phyloP scores from a whole-genome alignment of 2,888 invertebrate genomes.

The Nephrocerus scutellatus region DNA sequence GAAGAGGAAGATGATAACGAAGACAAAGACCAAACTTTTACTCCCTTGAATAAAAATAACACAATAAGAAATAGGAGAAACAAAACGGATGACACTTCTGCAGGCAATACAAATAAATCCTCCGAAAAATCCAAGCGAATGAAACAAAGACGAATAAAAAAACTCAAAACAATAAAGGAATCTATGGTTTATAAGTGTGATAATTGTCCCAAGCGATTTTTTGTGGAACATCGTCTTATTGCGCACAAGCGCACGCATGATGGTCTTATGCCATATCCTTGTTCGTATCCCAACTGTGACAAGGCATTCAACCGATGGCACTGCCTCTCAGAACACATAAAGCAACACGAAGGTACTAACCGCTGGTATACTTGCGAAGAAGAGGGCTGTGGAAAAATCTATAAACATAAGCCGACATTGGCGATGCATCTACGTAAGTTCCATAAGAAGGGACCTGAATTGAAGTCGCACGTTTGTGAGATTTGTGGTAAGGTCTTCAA shows the following conservation, averaged over 20 bases:
- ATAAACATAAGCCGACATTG: slow-evolving; percentile 34
- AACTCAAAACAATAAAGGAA: not conserved
- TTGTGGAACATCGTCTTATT: slow-evolving; percentile 24
- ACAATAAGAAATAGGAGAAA: too few relatives aligned
- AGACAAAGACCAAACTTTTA: too few relatives aligned
- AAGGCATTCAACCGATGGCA: slow-evolving; percentile 28
- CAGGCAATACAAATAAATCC: too few relatives aligned
- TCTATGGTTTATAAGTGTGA: slow-evolving; percentile 25
- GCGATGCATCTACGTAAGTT: slow-evolving; percentile 30
- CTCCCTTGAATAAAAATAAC: too few relatives aligned
- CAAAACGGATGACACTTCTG: too few relatives aligned
- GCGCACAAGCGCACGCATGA: slow-evolving; percentile 34
- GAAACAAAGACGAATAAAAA: too few relatives aligned
- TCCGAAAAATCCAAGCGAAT: too few relatives aligned
- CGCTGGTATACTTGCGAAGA: slow-evolving; percentile 26
- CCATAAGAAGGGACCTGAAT: slow-evolving; percentile 31
- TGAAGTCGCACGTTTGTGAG: slow-evolving; percentile 36
- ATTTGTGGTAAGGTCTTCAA: slow-evolving; percentile 37
- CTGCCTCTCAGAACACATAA: slow-evolving; percentile 27
- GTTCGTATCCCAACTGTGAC: slow-evolving; percentile 28
- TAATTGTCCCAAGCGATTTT: slow-evolving; percentile 26
- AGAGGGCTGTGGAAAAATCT: slow-evolving; percentile 30
- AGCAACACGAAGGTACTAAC: slow-evolving; percentile 27
- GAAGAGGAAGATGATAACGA: too few relatives aligned
- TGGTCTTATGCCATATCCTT: slow-evolving; percentile 31